Conservation (phyloP, 2,888 invertebrate genomes). For the Cecidostiba fungosa region DNA sequence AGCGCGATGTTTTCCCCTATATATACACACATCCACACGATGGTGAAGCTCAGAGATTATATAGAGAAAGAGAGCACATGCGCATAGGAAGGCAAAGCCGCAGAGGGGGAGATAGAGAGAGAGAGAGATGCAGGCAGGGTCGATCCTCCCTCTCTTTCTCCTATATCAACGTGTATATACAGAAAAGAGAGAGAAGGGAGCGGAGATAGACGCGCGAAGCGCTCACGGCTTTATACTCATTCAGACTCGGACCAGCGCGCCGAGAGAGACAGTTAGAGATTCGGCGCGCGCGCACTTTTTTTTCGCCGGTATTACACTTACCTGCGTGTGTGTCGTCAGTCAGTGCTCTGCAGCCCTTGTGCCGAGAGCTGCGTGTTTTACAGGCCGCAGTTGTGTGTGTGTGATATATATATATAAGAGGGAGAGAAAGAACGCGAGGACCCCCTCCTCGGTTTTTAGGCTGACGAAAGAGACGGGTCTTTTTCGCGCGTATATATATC, state of each 20-base stretch:
- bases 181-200: too few relatives aligned
- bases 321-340: too few relatives aligned
- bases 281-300: too few relatives aligned
- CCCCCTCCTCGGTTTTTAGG: slow-evolving; percentile 8
- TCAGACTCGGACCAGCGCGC: slow-evolving; percentile 71
- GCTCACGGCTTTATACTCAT: slow-evolving; percentile 65
- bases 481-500: slow-evolving; percentile 15
- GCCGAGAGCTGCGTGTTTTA: not conserved
- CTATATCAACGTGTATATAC: too few relatives aligned
- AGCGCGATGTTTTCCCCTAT: too few relatives aligned
- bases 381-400: not conserved
- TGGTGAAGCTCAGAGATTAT: too few relatives aligned
- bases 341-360: too few relatives aligned
- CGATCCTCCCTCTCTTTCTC: slow-evolving; percentile 31
- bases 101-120: not conserved
- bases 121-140: slow-evolving; percentile 26
- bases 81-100: not conserved
- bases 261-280: slow-evolving; percentile 60
- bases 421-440: not conserved
- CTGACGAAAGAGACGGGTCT: slow-evolving; percentile 26
- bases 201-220: slow-evolving; percentile 59
- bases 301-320: too few relatives aligned
- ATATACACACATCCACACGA: too few relatives aligned
- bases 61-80: not conserved
- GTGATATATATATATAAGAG: not conserved